Evolutionary conservation across 2,888 invertebrate species (phyloP).

Genomic region (Calephelis perditalis): DNA sequence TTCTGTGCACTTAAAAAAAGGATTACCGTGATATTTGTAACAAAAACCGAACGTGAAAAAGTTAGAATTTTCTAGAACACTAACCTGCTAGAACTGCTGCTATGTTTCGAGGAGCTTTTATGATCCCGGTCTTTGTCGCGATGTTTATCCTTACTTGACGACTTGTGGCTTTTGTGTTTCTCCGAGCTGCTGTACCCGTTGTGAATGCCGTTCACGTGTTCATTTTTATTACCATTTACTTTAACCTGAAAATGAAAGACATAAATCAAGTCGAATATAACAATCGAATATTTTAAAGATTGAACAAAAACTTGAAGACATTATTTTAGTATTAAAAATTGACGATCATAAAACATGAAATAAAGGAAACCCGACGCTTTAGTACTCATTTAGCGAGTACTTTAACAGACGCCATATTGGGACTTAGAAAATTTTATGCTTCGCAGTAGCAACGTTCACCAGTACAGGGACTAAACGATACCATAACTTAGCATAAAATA

Average conservation of each 20-base stretch:
- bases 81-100: constrained; percentile 72
- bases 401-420: constrained; percentile 92
- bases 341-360: constrained; percentile 17
- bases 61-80: constrained; percentile 57
- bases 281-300: not conserved
- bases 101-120: constrained; percentile 72
- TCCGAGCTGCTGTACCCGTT: constrained; percentile 83
- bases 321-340: not conserved
- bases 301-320: not conserved
- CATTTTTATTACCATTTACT: constrained; percentile 75
- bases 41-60: not conserved
- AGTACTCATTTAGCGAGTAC: constrained; percentile 67
- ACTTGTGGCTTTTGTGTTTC: constrained; percentile 80
- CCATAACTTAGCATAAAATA: constrained; percentile 27
- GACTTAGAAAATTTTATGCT: constrained; percentile 83
- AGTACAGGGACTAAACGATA: constrained; percentile 56
- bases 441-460: constrained; percentile 65
- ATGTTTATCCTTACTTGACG: constrained; percentile 83
- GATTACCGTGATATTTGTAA: not conserved
- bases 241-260: constrained; percentile 53
- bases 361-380: constrained; percentile 56
- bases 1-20: not conserved
- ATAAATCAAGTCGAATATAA: constrained; percentile 1
- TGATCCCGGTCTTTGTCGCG: constrained; percentile 82
- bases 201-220: constrained; percentile 87